Evolutionary conservation across 2,888 invertebrate species (phyloP), one percentile per base, ranked within the genome.

Genomic region (Leptopilina myrica): DNA sequence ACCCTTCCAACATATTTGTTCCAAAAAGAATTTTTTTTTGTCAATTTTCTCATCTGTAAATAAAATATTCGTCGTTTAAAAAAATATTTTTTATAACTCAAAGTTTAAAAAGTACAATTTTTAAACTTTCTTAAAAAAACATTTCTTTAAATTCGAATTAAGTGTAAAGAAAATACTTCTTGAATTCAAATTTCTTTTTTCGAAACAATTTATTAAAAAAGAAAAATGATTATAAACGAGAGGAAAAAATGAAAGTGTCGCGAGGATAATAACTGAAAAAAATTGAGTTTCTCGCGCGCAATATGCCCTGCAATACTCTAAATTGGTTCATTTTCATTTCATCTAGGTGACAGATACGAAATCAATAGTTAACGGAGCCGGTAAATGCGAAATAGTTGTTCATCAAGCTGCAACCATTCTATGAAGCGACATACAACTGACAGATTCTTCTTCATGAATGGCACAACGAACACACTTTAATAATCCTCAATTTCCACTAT

Each of bases 311-410:
- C 33, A 73, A 33, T 56, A 9, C 14, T 5, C n/a, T 73, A 8
- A 26, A 40, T 73, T 33, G 33, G 33, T 40, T 56, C 56, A 73
- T 56, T 73, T 56, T 73, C 56, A 73, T 73, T 56, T 73, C n/a
- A 56, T 53, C 7, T 43, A 40, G 43, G 20, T 79, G 76, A 78
- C 78, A 77, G 80, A 83, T 80, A 81, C 76, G 81, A 83, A 83
- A 84, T 85, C 85, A 82, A 85, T 85, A 84, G 80, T 82, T 81
- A 85, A 85, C 82, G 82, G 81, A 83, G 82, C 80, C 81, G 77
- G 78, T 82, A 82, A 80, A 82, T 79, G 76, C 79, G 20, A 76
- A 64, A 76, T 64, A 46, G 26, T 59, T 76, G 62, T 76, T 64
- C 64, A 11, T 46, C 64, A 26, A 64, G 76, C 76, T 76, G 64